Percentiles rank a stretch among this genome's conserved stretches.
Evolutionary conservation across 2,888 invertebrate species (phyloP).

Genomic region (Mystacides longicornis): DNA sequence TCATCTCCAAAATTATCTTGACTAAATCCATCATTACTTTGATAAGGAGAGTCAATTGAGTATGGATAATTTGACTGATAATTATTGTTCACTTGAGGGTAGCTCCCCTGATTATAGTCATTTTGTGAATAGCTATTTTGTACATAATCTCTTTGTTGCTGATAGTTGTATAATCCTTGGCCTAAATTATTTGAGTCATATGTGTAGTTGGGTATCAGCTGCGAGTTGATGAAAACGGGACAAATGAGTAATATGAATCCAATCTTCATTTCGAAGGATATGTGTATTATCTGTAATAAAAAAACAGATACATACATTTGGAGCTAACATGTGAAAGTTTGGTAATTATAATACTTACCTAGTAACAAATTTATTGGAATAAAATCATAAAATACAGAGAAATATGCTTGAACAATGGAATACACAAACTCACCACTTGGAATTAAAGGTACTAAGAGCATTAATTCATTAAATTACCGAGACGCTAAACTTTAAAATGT

Average conservation of each 20-base stretch:
- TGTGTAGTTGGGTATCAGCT: conserved; percentile 7
- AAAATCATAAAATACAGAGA: no score
- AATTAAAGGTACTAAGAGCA: no score
- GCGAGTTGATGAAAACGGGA: conserved; percentile 8
- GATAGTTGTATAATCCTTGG: conserved; percentile 8
- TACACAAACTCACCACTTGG: no score
- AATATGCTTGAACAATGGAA: no score
- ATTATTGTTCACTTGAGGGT: conserved; percentile 11
- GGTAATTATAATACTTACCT: no score
- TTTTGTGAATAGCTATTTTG: conserved; percentile 12
- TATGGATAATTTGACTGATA: conserved; percentile 9
- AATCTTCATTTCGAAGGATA: conserved; percentile 9
- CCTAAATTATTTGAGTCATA: conserved; percentile 12
- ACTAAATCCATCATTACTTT: conserved; percentile 16
- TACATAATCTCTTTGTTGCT: background rate
- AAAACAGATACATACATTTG: background rate
- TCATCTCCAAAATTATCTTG: conserved; percentile 14
- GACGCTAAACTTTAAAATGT: no score
- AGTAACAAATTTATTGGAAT: no score
- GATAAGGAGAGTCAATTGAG: conserved; percentile 5
- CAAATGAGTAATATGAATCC: conserved; percentile 10
- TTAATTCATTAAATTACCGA: no score
- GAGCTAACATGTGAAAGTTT: background rate
- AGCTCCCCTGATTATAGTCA: conserved; percentile 8
- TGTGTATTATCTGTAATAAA: conserved; percentile 13